Evolutionary conservation across 30 jellyfish, hydroid and myxozoan species (phyloP).

Genomic region (Phacellophora camtschatica): DNA sequence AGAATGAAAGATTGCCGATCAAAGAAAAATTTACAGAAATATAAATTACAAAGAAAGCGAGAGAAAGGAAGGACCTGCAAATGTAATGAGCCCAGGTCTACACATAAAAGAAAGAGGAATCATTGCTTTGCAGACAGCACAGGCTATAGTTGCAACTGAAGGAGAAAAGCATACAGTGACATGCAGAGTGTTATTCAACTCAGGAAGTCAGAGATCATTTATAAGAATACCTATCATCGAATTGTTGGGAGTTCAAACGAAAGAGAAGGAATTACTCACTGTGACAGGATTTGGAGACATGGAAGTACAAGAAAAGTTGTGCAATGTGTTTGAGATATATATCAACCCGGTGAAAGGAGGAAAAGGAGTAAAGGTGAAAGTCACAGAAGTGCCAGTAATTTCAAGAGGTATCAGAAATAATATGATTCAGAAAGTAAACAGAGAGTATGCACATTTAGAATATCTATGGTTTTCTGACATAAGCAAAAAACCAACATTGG

Average conservation of each 20-base stretch:
- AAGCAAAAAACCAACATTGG: conserved; percentile 6
- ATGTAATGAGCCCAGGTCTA: conserved; percentile 40
- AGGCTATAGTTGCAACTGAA: neutral
- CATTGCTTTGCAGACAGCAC: conserved; percentile 53
- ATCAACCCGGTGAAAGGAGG: conserved; percentile 25
- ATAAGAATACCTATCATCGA: neutral
- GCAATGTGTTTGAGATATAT: neutral
- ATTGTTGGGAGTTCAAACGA: neutral
- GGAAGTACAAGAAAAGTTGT: neutral
- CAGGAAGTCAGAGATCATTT: conserved; percentile 21
- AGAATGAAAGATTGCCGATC: conserved; percentile 29
- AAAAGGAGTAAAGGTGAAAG: neutral
- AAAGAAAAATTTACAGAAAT: neutral
- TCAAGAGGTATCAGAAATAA: conserved; percentile 24
- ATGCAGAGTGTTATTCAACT: conserved; percentile 37
- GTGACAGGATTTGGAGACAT: conserved; percentile 23
- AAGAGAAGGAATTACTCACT: neutral
- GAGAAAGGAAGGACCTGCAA: no score
- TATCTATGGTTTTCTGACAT: conserved; percentile 21
- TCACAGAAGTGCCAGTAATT: conserved; percentile 30
- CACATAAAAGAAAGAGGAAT: conserved; percentile 33
- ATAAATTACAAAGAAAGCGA: conserved; percentile 8
- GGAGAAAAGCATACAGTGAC: neutral
- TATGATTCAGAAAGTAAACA: neutral
- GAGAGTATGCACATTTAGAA: neutral